Conservation (phyloP, 2,888 invertebrate species). For the Cantharis rustica region DNA sequence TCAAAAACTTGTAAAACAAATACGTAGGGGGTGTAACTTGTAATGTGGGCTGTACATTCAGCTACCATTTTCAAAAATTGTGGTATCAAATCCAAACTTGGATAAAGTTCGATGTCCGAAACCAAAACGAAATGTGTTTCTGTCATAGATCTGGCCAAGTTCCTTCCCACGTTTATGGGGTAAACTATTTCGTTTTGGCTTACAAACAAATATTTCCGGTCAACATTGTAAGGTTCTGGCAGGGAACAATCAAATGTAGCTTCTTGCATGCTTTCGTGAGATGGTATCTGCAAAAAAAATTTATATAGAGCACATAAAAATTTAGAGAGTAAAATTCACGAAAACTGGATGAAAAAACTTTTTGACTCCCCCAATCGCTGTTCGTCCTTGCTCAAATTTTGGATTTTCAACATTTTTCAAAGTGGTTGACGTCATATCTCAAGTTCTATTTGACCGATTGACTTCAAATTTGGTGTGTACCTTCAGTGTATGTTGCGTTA, state of each 20-base stretch:
- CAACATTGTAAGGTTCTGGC: conserved; percentile 6
- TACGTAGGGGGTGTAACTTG: conserved; percentile 1
- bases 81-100: conserved; percentile 18
- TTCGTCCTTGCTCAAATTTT: too few relatives aligned
- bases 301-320: too few relatives aligned
- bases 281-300: conserved; percentile 8
- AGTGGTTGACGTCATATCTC: too few relatives aligned
- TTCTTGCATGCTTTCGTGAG: neutral
- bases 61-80: conserved; percentile 21
- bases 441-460: too few relatives aligned
- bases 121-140: conserved; percentile 30
- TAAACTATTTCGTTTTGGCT: conserved; percentile 12
- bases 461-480: too few relatives aligned
- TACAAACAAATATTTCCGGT: conserved; percentile 17
- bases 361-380: too few relatives aligned
- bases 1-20: conserved; percentile 28
- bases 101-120: conserved; percentile 33
- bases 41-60: neutral
- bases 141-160: conserved; percentile 26
- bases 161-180: conserved; percentile 31
- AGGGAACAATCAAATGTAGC: neutral
- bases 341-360: too few relatives aligned
- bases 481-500: too few relatives aligned
- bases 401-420: too few relatives aligned
- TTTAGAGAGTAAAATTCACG: too few relatives aligned